Conservation (phyloP, 1,140 invertebrate genomes). For the Neelides sp. region DNA sequence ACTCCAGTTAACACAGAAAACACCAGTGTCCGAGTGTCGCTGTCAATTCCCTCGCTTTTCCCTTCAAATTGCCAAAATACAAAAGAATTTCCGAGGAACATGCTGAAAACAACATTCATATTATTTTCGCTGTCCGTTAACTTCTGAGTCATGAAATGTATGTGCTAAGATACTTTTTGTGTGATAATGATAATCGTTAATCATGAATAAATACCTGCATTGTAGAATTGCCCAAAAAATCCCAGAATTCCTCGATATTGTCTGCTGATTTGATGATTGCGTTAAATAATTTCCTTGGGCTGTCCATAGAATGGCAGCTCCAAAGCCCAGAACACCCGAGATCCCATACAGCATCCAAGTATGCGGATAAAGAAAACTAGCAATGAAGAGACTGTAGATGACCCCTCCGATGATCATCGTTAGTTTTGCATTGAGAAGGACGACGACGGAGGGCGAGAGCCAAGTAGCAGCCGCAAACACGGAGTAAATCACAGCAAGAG, state of each 20-base stretch:
- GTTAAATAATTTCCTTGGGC: constrained; percentile 90
- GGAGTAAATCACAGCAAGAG: constrained; percentile 76
- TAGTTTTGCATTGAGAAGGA: constrained; percentile 61
- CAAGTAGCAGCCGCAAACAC: constrained; percentile 80
- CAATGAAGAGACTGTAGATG: constrained; percentile 42
- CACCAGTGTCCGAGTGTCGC: constrained; percentile 52
- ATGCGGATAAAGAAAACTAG: constrained; percentile 63
- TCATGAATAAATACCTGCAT: constrained; percentile 58
- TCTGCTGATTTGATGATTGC: constrained; percentile 69
- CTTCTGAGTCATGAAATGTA: neutral
- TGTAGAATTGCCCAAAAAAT: constrained; percentile 93
- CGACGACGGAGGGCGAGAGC: constrained; percentile 79
- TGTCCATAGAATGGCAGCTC: constrained; percentile 75
- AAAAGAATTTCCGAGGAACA: constrained; percentile 86
- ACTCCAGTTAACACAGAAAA: constrained; percentile 57
- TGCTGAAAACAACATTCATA: constrained; percentile 45
- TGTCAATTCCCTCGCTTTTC: constrained; percentile 50
- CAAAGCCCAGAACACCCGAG: constrained; percentile 72
- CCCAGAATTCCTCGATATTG: constrained; percentile 83
- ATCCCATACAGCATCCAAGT: constrained; percentile 67
- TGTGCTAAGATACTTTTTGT: too few species aligned
- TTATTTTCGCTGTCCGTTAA: neutral
- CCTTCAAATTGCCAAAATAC: constrained; percentile 81
- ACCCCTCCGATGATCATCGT: constrained; percentile 71
- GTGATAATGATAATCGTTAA: too few species aligned